Evolutionary conservation across 2,113 vertebrate genomes (phyloP), one percentile per base, ranked within the genome.

Genomic region (Calyptomena viridis): DNA sequence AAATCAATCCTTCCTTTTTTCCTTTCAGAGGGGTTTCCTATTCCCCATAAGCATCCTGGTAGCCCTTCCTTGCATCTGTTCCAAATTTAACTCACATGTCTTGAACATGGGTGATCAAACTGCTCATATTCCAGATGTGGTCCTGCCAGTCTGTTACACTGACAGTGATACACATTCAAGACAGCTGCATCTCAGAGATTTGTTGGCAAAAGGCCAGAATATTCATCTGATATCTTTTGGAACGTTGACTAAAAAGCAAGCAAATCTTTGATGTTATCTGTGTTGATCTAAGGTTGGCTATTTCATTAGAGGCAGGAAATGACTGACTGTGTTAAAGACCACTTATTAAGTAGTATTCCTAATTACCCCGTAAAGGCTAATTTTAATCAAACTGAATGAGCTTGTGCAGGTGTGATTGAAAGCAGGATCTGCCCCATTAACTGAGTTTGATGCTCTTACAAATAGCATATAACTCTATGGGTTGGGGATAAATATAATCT

Each of bases 261-360:
- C n/a, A 91, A 25, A 88, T 80, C 75, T 91, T 95, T 90, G 85
- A 83, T 91, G 75, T 75, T 92, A 50, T 91, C 91, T 95, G 10
- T 93, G 74, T 80, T 95, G 91, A 74, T 88, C 50, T 80, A 95
- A 95, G 33, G 16, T 46, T 95, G 59, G 37, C 59, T 83, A 9
- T 95, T 95, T 79, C 0, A 0, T 63, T 71, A 84, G 40, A 76
- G 62, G 18, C 30, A 28, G 75, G 91, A 96, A 90, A 79, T 90
- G 52, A 62, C 31, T 88, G 78, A 50, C 37, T 90, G n/a, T 4
- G 0, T 84, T 52, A 80, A 67, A 94, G 44, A 50, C 7, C 69
- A 22, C 33, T 90, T 90, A 50, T 47, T 66, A 83, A 73, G 35
- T 27, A 73, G 33, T 25, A 14, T 76, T 94, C 68, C 74, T 95